Base-by-base conservation (phyloP, 2,113 vertebrate species). In the Callipepla californica region DNA sequence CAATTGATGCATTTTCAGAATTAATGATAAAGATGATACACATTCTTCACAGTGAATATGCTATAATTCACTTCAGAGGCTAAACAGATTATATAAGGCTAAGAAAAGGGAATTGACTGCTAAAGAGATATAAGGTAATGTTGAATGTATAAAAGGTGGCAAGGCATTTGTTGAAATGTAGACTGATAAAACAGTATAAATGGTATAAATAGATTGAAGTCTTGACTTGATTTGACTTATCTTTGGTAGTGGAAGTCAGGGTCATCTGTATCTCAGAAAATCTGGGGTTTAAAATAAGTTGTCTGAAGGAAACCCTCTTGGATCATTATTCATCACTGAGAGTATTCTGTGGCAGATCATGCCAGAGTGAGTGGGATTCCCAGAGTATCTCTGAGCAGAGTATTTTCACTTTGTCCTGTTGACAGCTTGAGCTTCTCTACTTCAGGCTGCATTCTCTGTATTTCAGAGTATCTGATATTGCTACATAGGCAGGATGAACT, bases 151-250 rank as follows among this genome's bases (percentile, higher is more conserved):
- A 95, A 97, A 97, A 96, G 62, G 92, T 95, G 92, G 90, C 90
- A 94, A 96, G 92, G 95, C 96, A 96, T 97, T 97, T 96, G 93
- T 97, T 32, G 86, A 96, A 97, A 97, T 87, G 92, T 90, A 96
- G 89, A 75, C 96, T 97, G 97, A 98, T 97, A 98, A 97, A 97
- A 86, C 95, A 90, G 79, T 92, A 94, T 96, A 98, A 97, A 86
- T 94, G 87, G 77, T 93, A 94, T 96, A 97, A 96, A 89, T 80
- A 93, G 97, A 98, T 97, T 96, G 97, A 97, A 97, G 96, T 96
- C 92, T 95, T 97, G 94, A 96, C 92, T 97, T 97, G 91, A 93
- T 97, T 97, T 98, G 96, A 97, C 96, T 97, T 97, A 97, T 97
- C 97, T 97, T 97, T 89, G 81, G 81, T 89, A 50, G 59, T 91